A percentile compares a stretch with the other conserved stretches of the same genome.
Conservation (phyloP, 2,797 vertebrate genomes). For the Rhinella marina region DNA sequence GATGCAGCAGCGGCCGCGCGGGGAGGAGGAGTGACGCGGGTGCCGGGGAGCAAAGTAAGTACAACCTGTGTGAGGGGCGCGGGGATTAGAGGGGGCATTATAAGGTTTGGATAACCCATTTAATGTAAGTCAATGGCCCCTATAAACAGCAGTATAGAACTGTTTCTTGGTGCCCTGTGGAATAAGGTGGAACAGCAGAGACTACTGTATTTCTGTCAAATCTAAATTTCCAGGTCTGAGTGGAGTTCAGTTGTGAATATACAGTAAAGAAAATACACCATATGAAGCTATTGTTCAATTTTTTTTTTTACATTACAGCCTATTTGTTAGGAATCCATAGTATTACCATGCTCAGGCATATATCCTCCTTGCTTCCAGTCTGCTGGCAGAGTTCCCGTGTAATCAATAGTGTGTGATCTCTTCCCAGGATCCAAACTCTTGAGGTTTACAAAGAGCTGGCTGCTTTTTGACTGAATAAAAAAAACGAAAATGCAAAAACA, state of each 20-base stretch:
- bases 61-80: too few relatives aligned
- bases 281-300: not conserved
- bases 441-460: constrained; percentile 85
- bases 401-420: constrained; percentile 73
- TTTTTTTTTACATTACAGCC: not conserved
- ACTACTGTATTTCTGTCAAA: too few relatives aligned
- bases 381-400: constrained; percentile 86
- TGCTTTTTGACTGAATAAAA: constrained; percentile 80
- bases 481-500: constrained; percentile 46
- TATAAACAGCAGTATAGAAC: too few relatives aligned
- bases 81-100: too few relatives aligned
- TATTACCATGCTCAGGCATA: constrained; percentile 89
- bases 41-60: too few relatives aligned
- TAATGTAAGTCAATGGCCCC: too few relatives aligned
- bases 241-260: not conserved
- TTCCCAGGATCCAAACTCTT: constrained; percentile 86
- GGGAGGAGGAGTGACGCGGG: too few relatives aligned
- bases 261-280: not conserved
- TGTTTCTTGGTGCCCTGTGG: too few relatives aligned
- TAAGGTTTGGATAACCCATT: too few relatives aligned
- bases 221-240: too few relatives aligned
- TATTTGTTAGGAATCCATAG: constrained; percentile 36
- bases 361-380: constrained; percentile 93
- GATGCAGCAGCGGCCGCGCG: too few relatives aligned
- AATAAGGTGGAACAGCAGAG: too few relatives aligned